Evolutionary conservation across 2,113 vertebrate species (phyloP).

Genomic region (Stegostoma tigrinum): DNA sequence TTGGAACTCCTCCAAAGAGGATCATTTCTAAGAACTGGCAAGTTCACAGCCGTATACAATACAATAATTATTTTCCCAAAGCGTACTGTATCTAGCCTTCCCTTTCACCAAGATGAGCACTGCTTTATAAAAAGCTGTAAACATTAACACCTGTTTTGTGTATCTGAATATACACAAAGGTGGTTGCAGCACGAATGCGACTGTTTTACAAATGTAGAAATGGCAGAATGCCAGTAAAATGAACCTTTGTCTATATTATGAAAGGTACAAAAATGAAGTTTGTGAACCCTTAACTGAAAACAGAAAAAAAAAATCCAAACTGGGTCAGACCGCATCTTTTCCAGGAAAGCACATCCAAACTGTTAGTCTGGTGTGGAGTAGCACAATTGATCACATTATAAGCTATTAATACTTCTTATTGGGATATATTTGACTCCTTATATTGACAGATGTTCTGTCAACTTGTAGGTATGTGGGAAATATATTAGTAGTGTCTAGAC

Average conservation of each 20-base stretch:
- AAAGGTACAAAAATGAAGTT: not conserved
- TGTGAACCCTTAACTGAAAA: not conserved
- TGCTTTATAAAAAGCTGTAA: not conserved
- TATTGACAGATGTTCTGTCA: not conserved
- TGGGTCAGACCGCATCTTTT: not conserved
- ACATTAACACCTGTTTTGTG: conserved; percentile 2
- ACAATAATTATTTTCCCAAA: not conserved
- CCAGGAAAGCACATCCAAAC: not conserved
- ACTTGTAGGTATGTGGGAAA: not conserved
- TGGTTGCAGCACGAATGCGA: not conserved
- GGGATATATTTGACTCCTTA: not conserved
- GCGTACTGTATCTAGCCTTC: not conserved
- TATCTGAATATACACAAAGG: not conserved
- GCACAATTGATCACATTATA: not conserved
- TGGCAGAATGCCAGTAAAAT: not conserved
- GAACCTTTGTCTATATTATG: not conserved
- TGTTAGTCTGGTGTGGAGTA: not conserved
- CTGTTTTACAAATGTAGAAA: not conserved
- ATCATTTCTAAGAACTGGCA: not conserved
- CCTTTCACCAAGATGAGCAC: not conserved
- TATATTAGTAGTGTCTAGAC: not conserved
- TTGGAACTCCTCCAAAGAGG: not conserved
- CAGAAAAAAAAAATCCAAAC: not conserved
- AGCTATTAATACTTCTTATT: not conserved
- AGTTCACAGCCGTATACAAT: not conserved